These are phyloP conservation scores for Cephalotes varians DNA, from an alignment of 2,888 invertebrate genomes.

Conservation along the genomic window DNA sequence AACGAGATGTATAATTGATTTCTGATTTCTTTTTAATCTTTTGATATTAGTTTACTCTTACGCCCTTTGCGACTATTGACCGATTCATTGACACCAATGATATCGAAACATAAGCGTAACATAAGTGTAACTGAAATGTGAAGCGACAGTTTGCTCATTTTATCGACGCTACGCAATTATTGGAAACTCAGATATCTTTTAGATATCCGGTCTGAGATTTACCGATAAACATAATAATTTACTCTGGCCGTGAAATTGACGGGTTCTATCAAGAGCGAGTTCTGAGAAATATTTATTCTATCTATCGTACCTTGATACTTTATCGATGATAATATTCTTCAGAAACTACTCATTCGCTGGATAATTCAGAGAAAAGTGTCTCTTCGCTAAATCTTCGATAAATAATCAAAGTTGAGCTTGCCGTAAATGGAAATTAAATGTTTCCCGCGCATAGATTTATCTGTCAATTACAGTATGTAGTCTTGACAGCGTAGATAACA, in stretches of 20 bases:
- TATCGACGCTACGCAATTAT: neutral
- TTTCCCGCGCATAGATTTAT: slow-evolving; percentile 41
- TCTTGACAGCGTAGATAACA: slow-evolving; percentile 43
- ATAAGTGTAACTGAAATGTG: neutral
- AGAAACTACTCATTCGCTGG: neutral
- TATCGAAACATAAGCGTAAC: neutral
- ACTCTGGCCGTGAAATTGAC: neutral
- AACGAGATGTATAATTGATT: neutral
- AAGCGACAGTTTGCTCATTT: neutral
- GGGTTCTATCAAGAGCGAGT: neutral
- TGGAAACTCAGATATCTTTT: neutral
- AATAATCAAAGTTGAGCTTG: slow-evolving; percentile 8
- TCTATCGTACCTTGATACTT: neutral
- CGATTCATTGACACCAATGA: neutral
- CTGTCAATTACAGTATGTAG: slow-evolving; percentile 54
- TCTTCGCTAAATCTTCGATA: slow-evolving; percentile 2
- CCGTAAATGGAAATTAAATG: slow-evolving; percentile 51
- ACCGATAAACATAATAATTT: neutral
- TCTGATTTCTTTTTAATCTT: slow-evolving; percentile 5
- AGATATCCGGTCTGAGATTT: neutral
- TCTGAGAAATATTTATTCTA: neutral
- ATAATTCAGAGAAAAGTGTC: neutral
- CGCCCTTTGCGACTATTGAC: neutral
- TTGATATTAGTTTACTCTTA: neutral
- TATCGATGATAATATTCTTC: neutral